These are phyloP conservation scores for Triplophysa siluroides DNA, from an alignment of 2,113 vertebrate genomes.

Conservation along the genomic window DNA sequence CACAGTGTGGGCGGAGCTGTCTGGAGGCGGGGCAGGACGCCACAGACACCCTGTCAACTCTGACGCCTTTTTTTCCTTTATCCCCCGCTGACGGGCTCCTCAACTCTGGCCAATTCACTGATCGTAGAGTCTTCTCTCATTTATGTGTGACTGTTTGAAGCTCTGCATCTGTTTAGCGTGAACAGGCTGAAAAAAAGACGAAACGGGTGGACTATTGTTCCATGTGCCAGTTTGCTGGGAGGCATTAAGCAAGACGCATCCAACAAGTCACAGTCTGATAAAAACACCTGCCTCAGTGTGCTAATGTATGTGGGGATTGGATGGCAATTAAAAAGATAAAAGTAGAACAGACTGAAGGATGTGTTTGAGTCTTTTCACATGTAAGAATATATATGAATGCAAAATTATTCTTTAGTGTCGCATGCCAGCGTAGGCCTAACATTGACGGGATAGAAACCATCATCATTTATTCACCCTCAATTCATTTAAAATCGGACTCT, in stretches of 20 bases:
- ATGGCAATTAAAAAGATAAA: not conserved
- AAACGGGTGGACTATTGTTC: conserved; percentile 7
- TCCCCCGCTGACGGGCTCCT: not conserved
- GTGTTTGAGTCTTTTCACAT: too few relatives aligned
- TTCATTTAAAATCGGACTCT: too few relatives aligned
- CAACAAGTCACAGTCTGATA: conserved; percentile 10
- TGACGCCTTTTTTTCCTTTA: not conserved
- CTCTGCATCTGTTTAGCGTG: not conserved
- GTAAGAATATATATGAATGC: too few relatives aligned
- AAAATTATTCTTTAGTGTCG: too few relatives aligned
- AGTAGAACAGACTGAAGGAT: too few relatives aligned
- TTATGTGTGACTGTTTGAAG: not conserved
- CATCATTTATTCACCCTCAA: too few relatives aligned
- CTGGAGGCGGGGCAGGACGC: not conserved
- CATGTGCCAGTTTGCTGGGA: not conserved
- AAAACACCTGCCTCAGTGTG: conserved; percentile 4
- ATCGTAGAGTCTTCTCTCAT: not conserved
- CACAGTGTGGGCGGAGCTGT: conserved; percentile 14
- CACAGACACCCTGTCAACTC: not conserved
- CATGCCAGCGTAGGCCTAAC: too few relatives aligned
- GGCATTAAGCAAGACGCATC: not conserved
- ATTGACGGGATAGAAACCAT: too few relatives aligned
- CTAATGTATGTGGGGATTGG: not conserved
- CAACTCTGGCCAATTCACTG: not conserved
- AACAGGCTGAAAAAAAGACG: not conserved